Conservation (phyloP, 2,113 vertebrate genomes). For the Nicator chloris region DNA sequence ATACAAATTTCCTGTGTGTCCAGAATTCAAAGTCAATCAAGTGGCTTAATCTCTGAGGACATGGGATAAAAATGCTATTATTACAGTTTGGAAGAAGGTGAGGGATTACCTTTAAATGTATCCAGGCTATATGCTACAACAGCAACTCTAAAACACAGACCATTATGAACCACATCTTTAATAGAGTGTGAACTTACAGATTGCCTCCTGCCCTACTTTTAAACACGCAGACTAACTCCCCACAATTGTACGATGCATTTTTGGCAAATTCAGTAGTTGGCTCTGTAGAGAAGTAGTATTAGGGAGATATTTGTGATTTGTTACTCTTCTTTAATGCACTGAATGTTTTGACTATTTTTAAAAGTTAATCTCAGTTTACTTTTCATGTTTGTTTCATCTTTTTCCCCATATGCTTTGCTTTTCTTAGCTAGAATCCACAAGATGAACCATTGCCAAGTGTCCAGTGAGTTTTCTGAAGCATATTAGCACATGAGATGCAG, state of each 20-base stretch:
- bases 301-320: constrained; percentile 53
- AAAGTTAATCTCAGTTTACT: constrained; percentile 29
- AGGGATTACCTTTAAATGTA: constrained; percentile 38
- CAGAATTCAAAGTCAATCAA: constrained; percentile 69
- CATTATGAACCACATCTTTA: not conserved
- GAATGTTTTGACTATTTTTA: constrained; percentile 44
- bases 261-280: not conserved
- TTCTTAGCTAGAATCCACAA: not conserved
- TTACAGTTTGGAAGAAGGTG: constrained; percentile 40
- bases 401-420: constrained; percentile 20
- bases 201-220: constrained; percentile 25
- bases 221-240: not conserved
- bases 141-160: constrained; percentile 24
- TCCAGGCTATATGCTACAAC: constrained; percentile 9
- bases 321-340: constrained; percentile 37
- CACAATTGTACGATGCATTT: not conserved
- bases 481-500: not conserved
- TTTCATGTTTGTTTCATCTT: constrained; percentile 47
- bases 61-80: constrained; percentile 59
- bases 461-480: constrained; percentile 7
- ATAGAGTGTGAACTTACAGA: not conserved
- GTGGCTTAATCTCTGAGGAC: constrained; percentile 47
- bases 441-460: constrained; percentile 7
- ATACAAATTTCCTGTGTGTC: constrained; percentile 69
- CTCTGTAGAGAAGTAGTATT: not conserved